Evolutionary conservation across 2,113 vertebrate species (phyloP).

Genomic region (Hydropotes inermis): DNA sequence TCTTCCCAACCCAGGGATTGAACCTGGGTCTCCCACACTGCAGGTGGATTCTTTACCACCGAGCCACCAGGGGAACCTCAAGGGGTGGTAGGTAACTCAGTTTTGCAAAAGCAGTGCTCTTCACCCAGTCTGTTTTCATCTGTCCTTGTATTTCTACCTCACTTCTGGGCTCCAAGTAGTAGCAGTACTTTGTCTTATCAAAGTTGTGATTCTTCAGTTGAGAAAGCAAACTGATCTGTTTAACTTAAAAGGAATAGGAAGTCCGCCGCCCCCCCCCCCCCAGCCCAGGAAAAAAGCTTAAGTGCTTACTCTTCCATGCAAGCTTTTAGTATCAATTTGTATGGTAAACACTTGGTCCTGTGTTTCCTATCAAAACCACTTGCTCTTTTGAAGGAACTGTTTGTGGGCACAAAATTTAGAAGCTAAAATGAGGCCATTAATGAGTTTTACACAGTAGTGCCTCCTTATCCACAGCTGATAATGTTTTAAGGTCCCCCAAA

Average conservation of each 20-base stretch:
- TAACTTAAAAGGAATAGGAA: not conserved
- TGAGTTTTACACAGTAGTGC: not conserved
- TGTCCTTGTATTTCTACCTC: not conserved
- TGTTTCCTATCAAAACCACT: not conserved
- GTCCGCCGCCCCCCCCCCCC: fast-evolving
- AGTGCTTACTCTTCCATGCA: not conserved
- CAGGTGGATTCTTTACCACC: not conserved
- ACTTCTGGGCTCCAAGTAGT: not conserved
- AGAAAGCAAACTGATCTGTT: not conserved
- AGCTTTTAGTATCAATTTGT: not conserved
- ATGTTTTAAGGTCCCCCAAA: too few species aligned
- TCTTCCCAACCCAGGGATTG: not conserved
- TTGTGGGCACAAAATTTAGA: not conserved
- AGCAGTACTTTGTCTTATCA: not conserved
- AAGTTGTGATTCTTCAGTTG: not conserved
- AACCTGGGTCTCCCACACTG: not conserved
- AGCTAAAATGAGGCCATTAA: not conserved
- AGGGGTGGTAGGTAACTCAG: not conserved
- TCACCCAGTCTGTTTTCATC: not conserved
- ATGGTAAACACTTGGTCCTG: not conserved
- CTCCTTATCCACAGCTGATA: not conserved
- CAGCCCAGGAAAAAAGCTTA: not conserved
- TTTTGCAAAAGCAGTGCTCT: not conserved
- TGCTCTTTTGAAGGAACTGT: not conserved
- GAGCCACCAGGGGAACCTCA: not conserved